Base-by-base conservation (phyloP, 2,797 vertebrate species). In the Sebastes iracundus region DNA sequence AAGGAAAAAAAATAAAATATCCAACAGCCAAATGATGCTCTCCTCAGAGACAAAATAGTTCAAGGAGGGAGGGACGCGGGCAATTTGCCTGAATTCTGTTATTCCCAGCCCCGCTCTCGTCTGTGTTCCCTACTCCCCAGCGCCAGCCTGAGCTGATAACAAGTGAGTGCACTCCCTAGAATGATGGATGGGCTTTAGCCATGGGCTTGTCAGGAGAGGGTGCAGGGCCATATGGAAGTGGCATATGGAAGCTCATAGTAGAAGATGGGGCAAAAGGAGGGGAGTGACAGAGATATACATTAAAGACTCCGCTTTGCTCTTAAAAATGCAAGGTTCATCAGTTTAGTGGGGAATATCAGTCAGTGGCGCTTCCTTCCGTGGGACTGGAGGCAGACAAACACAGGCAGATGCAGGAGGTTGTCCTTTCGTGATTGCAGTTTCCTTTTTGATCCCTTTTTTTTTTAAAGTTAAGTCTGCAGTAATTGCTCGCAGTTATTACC, bases 151-250 rank as follows among this genome's bases (percentile, higher is more conserved):
- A 93, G 94, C 92, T 93, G 94, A 96, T 95, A 96, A 95, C 95
- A 95, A 96, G 95, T 95, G 94, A 94, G 90, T 85, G 91, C 92
- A 92, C 92, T 92, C 91, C 88, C 88, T 70, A 59, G 89, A 87
- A 92, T 96, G 96, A 96, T 96, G 95, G 95, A 96, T 96, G 95
- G 92, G 89, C 88, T 87, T 89, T 90, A 91, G 95, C 91, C 90
- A 90, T 84, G 88, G 94, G 92, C 88, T 94, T 96, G 95, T 96
- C 95, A 96, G 94, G 92, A 92, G 93, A 95, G 94, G 95, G 94
- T 95, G 94, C 91, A 87, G 93, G 95, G 94, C 95, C 96, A 96
- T 96, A 96, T 96, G 96, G 96, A 96, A 92, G 93, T 93, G 93
- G 95, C 96, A 96, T 96, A 96, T 96, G 95, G 95, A 94, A 94